A percentile compares a stretch with the other conserved stretches of the same genome.
These are phyloP conservation scores for Aradus depressus DNA, from an alignment of 2,888 invertebrate genomes.

Conservation along the genomic window DNA sequence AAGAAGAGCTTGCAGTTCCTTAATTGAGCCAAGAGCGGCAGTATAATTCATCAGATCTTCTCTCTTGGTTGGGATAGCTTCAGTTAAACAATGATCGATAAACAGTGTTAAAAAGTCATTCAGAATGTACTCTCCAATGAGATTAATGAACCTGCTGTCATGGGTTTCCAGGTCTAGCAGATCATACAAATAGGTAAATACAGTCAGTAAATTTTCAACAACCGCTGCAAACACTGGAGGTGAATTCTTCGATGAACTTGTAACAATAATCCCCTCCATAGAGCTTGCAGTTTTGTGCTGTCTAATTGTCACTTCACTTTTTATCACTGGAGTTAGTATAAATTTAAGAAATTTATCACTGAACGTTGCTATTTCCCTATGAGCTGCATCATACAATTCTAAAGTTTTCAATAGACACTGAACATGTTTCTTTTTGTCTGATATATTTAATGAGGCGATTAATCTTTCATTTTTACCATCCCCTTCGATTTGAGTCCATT, in stretches of 20 bases:
- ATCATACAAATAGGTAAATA: conserved; percentile 48
- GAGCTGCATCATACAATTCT: conserved; percentile 38
- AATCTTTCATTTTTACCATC: conserved; percentile 10
- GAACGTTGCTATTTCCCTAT: conserved; percentile 45
- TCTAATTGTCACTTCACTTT: conserved; percentile 39
- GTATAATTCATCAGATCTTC: conserved; percentile 56
- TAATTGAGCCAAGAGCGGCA: conserved; percentile 50
- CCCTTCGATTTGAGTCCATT: conserved; percentile 17
- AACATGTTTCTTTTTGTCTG: conserved; percentile 36
- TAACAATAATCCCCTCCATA: conserved; percentile 37
- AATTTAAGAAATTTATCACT: conserved; percentile 46
- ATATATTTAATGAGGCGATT: conserved; percentile 32
- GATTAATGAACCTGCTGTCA: conserved; percentile 42
- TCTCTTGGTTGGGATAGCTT: conserved; percentile 64
- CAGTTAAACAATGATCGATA: conserved; percentile 59
- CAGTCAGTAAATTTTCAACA: conserved; percentile 44
- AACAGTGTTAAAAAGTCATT: conserved; percentile 52
- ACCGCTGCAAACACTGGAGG: conserved; percentile 44
- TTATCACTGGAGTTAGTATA: conserved; percentile 48
- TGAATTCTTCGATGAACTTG: conserved; percentile 36
- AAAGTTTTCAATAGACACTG: conserved; percentile 29
- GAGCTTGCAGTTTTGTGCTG: conserved; percentile 33
- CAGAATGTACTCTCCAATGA: conserved; percentile 42
- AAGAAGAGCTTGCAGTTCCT: conserved; percentile 36
- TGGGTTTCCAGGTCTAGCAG: conserved; percentile 44